Evolutionary conservation across 1,140 invertebrate genomes (phyloP).

Genomic region (Gerris buenoi): DNA sequence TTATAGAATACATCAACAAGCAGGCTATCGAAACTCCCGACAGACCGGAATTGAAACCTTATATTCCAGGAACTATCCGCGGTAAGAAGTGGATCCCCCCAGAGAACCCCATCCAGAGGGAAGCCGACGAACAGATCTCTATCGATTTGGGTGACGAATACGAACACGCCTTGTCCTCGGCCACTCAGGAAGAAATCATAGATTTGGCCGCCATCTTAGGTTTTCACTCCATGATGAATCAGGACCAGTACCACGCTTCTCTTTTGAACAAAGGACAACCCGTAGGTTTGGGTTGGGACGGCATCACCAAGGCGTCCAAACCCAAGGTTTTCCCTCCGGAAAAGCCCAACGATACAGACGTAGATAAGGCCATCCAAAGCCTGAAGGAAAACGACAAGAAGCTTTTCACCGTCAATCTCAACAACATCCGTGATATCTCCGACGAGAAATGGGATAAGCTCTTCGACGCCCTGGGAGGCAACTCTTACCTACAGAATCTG

Average conservation of each 20-base stretch:
- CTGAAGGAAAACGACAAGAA: constrained; percentile 76
- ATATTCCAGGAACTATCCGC: constrained; percentile 68
- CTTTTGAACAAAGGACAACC: constrained; percentile 79
- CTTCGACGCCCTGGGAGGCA: constrained; percentile 73
- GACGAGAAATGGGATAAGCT: constrained; percentile 85
- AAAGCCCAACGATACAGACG: constrained; percentile 85
- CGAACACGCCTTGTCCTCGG: constrained; percentile 75
- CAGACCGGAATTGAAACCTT: constrained; percentile 89
- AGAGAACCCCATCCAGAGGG: constrained; percentile 60
- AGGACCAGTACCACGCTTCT: constrained; percentile 97
- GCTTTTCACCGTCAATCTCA: constrained; percentile 82
- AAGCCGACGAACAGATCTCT: constrained; percentile 76
- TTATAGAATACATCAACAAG: constrained; percentile 95
- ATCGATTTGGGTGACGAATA: constrained; percentile 91
- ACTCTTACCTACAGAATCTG: constrained; percentile 81
- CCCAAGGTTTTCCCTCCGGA: constrained; percentile 80
- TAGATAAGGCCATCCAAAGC: constrained; percentile 76
- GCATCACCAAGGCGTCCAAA: constrained; percentile 84
- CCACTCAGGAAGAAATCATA: constrained; percentile 95
- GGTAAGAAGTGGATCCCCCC: constrained; percentile 84
- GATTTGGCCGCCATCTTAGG: constrained; percentile 97
- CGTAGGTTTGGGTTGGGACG: constrained; percentile 74
- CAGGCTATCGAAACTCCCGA: constrained; percentile 94
- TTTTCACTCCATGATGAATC: constrained; percentile 99
- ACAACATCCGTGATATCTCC: constrained; percentile 96